Base-by-base conservation (phyloP, 2,113 vertebrate genomes). In the Andinoacara biseriatus region DNA sequence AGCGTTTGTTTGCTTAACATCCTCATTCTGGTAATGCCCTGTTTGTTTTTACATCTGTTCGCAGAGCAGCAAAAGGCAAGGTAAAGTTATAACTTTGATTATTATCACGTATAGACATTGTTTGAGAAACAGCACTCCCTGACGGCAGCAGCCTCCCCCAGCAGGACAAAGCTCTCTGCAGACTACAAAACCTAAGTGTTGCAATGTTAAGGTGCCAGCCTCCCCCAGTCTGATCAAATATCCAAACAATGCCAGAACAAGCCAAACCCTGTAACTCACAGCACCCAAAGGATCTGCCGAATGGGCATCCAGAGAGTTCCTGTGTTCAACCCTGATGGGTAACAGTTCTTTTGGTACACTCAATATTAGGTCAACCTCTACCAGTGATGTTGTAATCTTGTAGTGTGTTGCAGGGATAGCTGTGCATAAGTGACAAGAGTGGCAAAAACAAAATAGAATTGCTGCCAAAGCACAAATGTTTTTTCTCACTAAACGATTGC, bases 121-220 rank as follows among this genome's bases (percentile, higher is more conserved):
- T 54, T 72, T 29, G 46, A 72, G 67, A 72, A 72, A 72, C 67
- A 72, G 67, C 46, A 54, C 67, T 72, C 67, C 10, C 67, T 72
- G 46, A 72, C 10, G 18, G 67, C 46, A 54, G 67, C 67, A 72
- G 46, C 31, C 46, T 72, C 46, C 46, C 26, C 26, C 46, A 54
- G 43, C 26, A 54, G 46, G 67, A 33, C 17, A 54, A 72, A 52
- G 2, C 46, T 54, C 65, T 26, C 20, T 4, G 6, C 46, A 72
- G 17, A 72, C 26, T 33, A 72, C 26, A 9, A 72, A 72, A 31
- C 67, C 26, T 52, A 24, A 31, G 46, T 54, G 26, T n/a, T 72
- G 26, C 0, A 24, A 2, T 46, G 43, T 14, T 46, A 46, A 46
- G 43, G 13, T 49, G 46, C n/a, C 52, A 49, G 26, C 67, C 46